Evolutionary conservation across 2,888 invertebrate species (phyloP), one percentile per base, ranked within the genome.

Genomic region (Drosophila putrida): DNA sequence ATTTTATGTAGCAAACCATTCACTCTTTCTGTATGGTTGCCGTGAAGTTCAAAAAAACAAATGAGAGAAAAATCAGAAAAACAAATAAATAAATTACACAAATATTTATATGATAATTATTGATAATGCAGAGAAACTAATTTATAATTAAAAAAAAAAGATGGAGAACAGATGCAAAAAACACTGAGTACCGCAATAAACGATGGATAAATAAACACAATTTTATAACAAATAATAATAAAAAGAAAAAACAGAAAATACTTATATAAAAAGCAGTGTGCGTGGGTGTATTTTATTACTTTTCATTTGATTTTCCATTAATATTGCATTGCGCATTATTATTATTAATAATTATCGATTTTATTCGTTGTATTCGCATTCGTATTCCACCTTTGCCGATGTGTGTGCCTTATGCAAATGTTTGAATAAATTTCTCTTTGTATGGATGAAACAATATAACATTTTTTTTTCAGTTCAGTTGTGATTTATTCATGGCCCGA

Each of bases 71-170:
- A 73, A 54, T 31, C 38, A 35, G 36, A 10, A 11, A 33, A 55
- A 71, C 66, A 53, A 71, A 69, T 54, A 75, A 71, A 78, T 78
- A 79, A 76, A 73, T 81, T 80, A 82, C 72, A 74, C 73, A 88
- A 86, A 83, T 83, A 86, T 88, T 81, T 80, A 88, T 86, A 88
- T 72, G 58, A 88, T 82, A 73, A 82, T 69, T 88, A 83, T 71
- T 55, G 78, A 78, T 74, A 86, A 88, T 82, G 78, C 78, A 87
- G 76, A 78, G 71, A 76, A 82, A 80, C 49, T 62, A 55, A 70
- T 70, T 70, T 78, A 74, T 59, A 76, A 70, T 27, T 41, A 27
- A 65, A 57, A 8, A 4, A 27, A 53, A 39, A 43, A 20, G 41
- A 62, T 55, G 61, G 9, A 15, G 41, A 58, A 11, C 41, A 59